phyloP scores from a whole-genome alignment of 2,888 invertebrate species.

The Dione juno region DNA sequence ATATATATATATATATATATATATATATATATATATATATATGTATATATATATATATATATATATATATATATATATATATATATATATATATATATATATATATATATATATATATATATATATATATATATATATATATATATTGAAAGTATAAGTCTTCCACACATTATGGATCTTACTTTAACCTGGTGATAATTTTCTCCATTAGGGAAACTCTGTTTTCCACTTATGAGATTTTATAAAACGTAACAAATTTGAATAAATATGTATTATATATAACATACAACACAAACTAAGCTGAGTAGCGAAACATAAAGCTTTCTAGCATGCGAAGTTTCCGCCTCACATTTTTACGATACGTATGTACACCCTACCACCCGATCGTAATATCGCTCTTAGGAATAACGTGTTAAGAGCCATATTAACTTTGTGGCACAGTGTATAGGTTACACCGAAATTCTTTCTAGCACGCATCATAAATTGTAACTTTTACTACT shows the following conservation, averaged over 20 bases:
- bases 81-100: too few relatives aligned
- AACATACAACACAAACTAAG: conserved; percentile 28
- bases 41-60: too few relatives aligned
- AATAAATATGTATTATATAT: not conserved
- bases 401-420: not conserved
- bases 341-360: conserved; percentile 35
- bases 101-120: too few relatives aligned
- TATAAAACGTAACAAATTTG: not conserved
- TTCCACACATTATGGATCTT: too few relatives aligned
- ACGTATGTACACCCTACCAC: conserved; percentile 3
- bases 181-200: not conserved
- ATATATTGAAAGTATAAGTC: too few relatives aligned
- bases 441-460: conserved; percentile 33
- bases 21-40: too few relatives aligned
- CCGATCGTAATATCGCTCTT: not conserved
- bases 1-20: too few relatives aligned
- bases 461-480: conserved; percentile 38
- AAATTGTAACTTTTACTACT: conserved; percentile 37
- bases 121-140: too few relatives aligned
- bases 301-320: conserved; percentile 32
- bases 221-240: too few relatives aligned
- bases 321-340: conserved; percentile 36
- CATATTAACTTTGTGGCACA: not conserved
- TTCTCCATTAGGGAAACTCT: not conserved
- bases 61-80: too few relatives aligned